These are phyloP conservation scores for Leptinotarsa texana DNA, from an alignment of 1,140 invertebrate genomes.

Conservation along the genomic window DNA sequence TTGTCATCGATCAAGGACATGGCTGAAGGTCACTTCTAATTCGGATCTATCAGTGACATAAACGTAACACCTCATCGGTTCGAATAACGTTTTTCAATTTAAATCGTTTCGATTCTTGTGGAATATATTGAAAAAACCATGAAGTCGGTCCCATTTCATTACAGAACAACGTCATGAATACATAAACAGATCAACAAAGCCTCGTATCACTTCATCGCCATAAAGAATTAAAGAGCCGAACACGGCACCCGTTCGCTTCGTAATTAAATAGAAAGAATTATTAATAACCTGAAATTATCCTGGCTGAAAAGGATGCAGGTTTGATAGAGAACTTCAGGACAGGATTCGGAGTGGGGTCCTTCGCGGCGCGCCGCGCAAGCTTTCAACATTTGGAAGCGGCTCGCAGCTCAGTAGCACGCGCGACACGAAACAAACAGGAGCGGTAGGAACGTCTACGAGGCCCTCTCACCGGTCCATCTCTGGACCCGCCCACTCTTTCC, in stretches of 20 bases:
- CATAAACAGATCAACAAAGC: not conserved
- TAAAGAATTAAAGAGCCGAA: constrained; percentile 14
- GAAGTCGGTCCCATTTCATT: too few relatives aligned
- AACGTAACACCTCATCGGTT: too few relatives aligned
- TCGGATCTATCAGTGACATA: too few relatives aligned
- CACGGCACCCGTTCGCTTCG: constrained; percentile 7
- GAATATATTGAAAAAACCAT: too few relatives aligned
- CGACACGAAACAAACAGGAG: constrained; percentile 28
- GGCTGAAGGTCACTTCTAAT: too few relatives aligned
- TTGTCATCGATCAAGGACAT: too few relatives aligned
- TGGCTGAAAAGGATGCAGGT: constrained; percentile 34
- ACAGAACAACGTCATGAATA: too few relatives aligned
- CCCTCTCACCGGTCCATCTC: constrained; percentile 19
- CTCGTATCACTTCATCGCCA: constrained; percentile 7
- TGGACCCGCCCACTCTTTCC: constrained; percentile 44
- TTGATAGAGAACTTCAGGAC: constrained; percentile 37
- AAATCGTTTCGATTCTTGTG: too few relatives aligned
- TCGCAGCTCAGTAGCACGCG: constrained; percentile 41
- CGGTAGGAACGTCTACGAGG: not conserved
- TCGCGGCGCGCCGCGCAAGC: constrained; percentile 38
- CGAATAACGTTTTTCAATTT: too few relatives aligned
- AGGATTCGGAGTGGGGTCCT: constrained; percentile 41
- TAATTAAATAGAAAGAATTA: constrained; percentile 18
- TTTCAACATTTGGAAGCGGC: constrained; percentile 38
- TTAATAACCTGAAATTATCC: constrained; percentile 22